Evolutionary conservation across 2,888 invertebrate species (phyloP), one percentile per base, ranked within the genome.

Genomic region (Folsomia candida): DNA sequence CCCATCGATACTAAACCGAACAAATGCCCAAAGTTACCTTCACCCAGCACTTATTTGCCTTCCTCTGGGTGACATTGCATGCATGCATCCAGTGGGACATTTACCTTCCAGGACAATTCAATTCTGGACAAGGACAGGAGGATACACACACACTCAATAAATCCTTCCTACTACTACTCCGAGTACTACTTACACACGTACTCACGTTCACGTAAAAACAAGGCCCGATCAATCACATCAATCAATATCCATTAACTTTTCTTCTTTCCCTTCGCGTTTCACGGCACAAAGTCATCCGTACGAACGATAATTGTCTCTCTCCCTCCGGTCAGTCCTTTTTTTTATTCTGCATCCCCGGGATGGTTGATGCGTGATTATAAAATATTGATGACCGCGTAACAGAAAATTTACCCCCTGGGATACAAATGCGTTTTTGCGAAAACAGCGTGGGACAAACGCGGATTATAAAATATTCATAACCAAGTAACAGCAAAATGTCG

Each of bases 231-330:
- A 37, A 4, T 37, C 37, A 6, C 6, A 6, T 20, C 22, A 54
- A 54, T 54, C 54, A 20, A 54, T 54, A 54, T 54, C 54, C 54
- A 54, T 54, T 54, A 54, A 54, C 47, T 47, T 47, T 47, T 18
- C 18, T n/a, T n/a, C n/a, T n/a, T n/a, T n/a, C n/a, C n/a, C n/a
- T n/a, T n/a, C n/a, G n/a, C n/a, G n/a, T n/a, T n/a, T n/a, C n/a
- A n/a, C n/a, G n/a, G 37, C 37, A 4, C 37, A 37, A 37, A 37
- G 37, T 37, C 37, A 37, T 37, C 37, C n/a, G n/a, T n/a, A 37
- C 37, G 37, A 37, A 37, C n/a, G n/a, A n/a, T 37, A 37, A 9
- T 37, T 37, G 37, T 37, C n/a, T n/a, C n/a, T n/a, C n/a, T n/a
- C n/a, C n/a, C n/a, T n/a, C n/a, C n/a, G n/a, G n/a, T n/a, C n/a